These are phyloP conservation scores for Noctua janthina DNA, from an alignment of 2,888 invertebrate genomes.

Conservation along the genomic window DNA sequence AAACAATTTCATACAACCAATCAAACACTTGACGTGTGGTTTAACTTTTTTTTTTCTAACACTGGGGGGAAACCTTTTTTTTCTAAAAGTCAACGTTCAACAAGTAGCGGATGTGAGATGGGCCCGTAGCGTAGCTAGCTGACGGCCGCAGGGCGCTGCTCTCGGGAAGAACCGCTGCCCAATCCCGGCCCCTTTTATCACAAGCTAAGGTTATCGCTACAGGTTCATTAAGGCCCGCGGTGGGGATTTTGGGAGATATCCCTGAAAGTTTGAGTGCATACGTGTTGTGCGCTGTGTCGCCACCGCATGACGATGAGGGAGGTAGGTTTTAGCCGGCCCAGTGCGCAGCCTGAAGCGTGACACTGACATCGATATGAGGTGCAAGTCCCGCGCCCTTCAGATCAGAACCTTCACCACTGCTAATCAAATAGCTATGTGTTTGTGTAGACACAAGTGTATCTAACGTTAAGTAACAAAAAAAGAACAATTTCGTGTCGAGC, in stretches of 20 bases:
- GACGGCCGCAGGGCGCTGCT: background rate
- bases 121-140: background rate
- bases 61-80: background rate
- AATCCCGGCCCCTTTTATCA: background rate
- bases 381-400: background rate
- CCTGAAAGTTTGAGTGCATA: background rate
- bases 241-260: background rate
- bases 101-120: no score
- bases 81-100: background rate
- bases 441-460: conserved; percentile 7
- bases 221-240: background rate
- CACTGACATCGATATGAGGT: background rate
- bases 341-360: background rate
- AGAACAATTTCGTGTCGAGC: no score
- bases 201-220: background rate
- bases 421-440: background rate
- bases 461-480: conserved; percentile 12
- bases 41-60: background rate
- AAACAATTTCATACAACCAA: background rate
- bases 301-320: background rate
- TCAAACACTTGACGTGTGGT: background rate
- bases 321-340: background rate
- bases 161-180: background rate
- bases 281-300: background rate
- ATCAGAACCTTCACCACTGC: background rate